Evolutionary conservation across 2,113 vertebrate species (phyloP), one percentile per base, ranked within the genome.

Genomic region (Camelus dromedarius): DNA sequence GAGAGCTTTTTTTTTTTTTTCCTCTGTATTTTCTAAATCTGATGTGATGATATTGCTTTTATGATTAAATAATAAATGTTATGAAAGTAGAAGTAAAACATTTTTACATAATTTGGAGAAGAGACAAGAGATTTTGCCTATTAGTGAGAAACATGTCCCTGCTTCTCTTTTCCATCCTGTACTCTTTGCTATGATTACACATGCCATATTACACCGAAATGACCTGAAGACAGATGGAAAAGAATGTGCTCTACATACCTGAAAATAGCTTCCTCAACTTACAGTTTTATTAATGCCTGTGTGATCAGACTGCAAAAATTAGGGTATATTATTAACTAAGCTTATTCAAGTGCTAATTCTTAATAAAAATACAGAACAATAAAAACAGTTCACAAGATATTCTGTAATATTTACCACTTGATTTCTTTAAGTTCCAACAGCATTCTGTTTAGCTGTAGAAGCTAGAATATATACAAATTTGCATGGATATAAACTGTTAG

Each of bases 281-380:
- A 60, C 0, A 79, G 58, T 46, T 93, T 93, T 20, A 84, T 69
- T 82, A 90, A 77, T 56, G 76, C n/a, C 20, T 75, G 1, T 87
- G 19, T 54, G 32, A 96, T 83, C 62, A 82, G 32, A 70, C 52
- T 77, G 32, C 18, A 73, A 91, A 93, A 96, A 76, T 90, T 60
- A 90, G 22, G 28, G 16, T 82, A 12, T 50, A 24, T 42, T 82
- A 75, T 75, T 82, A 95, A 64, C 48, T 76, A 56, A 94, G 58
- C 19, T 77, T 46, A 60, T 46, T 76, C 26, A 58, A 58, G 30
- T 81, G 19, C 77, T 56, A 73, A 85, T 70, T 94, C 18, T 67
- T 77, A 54, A 70, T 89, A 62, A 75, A 96, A 96, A 72, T 18
- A n/a, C 10, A 69, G 88, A 84, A 48, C 16, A 79, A 75, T 69